phyloP scores from a whole-genome alignment of 1,140 invertebrate species.

The Polyergus mexicanus region DNA sequence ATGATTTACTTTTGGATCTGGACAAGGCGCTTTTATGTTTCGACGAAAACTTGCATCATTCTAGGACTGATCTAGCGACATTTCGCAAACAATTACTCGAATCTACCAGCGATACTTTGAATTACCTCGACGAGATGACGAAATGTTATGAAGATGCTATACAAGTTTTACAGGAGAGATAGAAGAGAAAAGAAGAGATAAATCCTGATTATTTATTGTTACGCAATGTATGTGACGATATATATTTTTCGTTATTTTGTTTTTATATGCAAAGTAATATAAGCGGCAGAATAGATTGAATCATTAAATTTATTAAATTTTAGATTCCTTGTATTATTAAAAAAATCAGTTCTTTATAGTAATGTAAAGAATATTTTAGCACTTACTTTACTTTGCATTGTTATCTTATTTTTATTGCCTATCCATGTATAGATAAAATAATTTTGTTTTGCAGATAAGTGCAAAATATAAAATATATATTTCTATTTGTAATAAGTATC shows the following conservation, averaged over 20 bases:
- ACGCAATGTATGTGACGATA: neutral
- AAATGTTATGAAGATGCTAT: conserved; percentile 76
- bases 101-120: conserved; percentile 52
- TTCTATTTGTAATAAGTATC: conserved; percentile 16
- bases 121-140: conserved; percentile 75
- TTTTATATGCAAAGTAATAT: conserved; percentile 3
- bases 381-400: neutral
- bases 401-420: neutral
- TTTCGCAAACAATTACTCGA: conserved; percentile 86
- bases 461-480: conserved; percentile 20
- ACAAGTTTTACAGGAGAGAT: conserved; percentile 71
- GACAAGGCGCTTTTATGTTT: conserved; percentile 80
- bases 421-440: neutral
- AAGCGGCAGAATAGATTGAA: conserved; percentile 16
- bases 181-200: conserved; percentile 37
- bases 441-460: neutral
- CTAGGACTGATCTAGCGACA: conserved; percentile 87
- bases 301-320: neutral
- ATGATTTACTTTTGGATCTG: conserved; percentile 81
- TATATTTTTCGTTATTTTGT: neutral
- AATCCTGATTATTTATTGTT: neutral
- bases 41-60: conserved; percentile 68
- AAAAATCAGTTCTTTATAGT: neutral
- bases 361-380: conserved; percentile 1
- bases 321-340: neutral